phyloP scores from a whole-genome alignment of 2,797 vertebrate species.

The Pipistrellus pipistrellus region DNA sequence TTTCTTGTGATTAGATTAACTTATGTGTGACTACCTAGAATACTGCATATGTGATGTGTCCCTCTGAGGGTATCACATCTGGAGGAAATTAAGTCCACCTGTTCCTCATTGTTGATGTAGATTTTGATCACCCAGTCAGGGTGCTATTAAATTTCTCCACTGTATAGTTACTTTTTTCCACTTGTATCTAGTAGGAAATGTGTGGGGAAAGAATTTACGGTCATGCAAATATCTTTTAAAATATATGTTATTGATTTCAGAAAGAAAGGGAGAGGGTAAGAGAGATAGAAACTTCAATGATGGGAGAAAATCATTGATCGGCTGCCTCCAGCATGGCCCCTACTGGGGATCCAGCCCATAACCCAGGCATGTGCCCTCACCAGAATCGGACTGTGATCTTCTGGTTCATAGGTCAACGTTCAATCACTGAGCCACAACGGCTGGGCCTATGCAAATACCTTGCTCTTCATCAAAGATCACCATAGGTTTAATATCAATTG shows the following conservation, averaged over 20 bases:
- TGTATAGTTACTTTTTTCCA: not conserved
- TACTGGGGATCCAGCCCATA: too few species aligned
- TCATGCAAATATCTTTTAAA: not conserved
- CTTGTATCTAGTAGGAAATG: not conserved
- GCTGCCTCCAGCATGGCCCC: too few species aligned
- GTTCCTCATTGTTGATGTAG: not conserved
- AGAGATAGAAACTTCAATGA: too few species aligned
- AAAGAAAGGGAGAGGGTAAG: too few species aligned
- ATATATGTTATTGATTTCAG: too few species aligned
- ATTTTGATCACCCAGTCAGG: not conserved
- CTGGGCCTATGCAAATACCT: not conserved
- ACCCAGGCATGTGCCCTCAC: too few species aligned
- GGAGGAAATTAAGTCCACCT: not conserved
- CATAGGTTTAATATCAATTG: not conserved
- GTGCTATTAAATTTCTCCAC: conserved; percentile 39
- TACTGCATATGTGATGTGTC: not conserved
- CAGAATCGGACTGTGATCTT: too few species aligned
- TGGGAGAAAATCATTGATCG: too few species aligned
- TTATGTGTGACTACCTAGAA: not conserved
- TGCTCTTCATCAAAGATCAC: not conserved
- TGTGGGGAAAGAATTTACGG: conserved; percentile 16
- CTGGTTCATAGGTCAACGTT: too few species aligned
- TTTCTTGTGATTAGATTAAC: not conserved
- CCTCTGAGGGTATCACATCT: not conserved
- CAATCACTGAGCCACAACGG: too few species aligned